Conservation (phyloP, 2,888 invertebrate species). For the Griposia aprilina region DNA sequence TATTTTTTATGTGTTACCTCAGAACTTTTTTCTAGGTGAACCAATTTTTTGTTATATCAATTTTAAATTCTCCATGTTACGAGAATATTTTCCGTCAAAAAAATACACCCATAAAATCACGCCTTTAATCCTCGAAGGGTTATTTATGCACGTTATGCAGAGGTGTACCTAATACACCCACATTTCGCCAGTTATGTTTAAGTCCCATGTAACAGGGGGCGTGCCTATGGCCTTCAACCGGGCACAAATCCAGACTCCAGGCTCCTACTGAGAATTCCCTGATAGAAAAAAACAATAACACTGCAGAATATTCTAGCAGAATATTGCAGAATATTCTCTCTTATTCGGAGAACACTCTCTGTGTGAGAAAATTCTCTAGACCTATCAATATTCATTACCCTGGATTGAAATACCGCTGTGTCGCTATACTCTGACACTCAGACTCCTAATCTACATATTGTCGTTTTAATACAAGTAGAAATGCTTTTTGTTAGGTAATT, state of each 20-base stretch:
- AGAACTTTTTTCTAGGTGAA: too few species aligned
- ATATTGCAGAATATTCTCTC: not conserved
- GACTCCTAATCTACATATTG: slow-evolving; percentile 63
- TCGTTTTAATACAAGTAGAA: slow-evolving; percentile 54
- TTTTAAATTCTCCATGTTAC: not conserved
- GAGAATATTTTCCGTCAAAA: not conserved
- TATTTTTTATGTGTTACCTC: too few species aligned
- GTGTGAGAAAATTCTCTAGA: not conserved
- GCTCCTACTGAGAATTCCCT: not conserved
- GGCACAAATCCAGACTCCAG: not conserved
- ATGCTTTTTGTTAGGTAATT: slow-evolving; percentile 59
- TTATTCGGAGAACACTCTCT: not conserved
- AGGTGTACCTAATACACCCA: too few species aligned
- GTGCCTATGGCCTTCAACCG: not conserved
- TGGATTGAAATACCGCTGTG: slow-evolving; percentile 31
- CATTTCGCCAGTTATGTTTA: too few species aligned
- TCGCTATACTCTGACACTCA: slow-evolving; percentile 31
- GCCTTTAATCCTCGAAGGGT: too few species aligned
- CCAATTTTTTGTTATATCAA: too few species aligned
- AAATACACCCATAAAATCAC: too few species aligned
- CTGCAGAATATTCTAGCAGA: not conserved
- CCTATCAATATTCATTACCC: slow-evolving; percentile 32
- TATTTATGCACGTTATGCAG: too few species aligned
- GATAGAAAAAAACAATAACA: not conserved
- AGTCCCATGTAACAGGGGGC: too few species aligned